Conservation (phyloP, 1,140 invertebrate genomes). For the Apis cerana region DNA sequence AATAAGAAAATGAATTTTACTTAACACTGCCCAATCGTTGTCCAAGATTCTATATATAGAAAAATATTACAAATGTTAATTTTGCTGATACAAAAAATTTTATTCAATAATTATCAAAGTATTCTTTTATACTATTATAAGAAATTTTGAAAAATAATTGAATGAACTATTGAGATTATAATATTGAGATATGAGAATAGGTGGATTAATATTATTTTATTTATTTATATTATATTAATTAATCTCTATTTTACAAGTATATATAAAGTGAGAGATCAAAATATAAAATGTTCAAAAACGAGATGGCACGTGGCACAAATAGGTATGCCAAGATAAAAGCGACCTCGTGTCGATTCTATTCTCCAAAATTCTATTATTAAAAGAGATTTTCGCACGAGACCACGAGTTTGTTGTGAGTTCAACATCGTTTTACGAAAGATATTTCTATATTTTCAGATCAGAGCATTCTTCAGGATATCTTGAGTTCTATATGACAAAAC, state of each 20-base stretch:
- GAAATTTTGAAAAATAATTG: too few species aligned
- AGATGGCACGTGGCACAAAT: slow-evolving; percentile 53
- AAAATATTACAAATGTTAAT: too few species aligned
- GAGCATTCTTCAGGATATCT: not conserved
- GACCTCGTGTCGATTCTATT: slow-evolving; percentile 44
- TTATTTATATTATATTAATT: too few species aligned
- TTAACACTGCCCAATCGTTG: too few species aligned
- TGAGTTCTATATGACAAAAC: not conserved
- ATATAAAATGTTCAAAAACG: slow-evolving; percentile 24
- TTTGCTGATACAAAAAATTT: not conserved
- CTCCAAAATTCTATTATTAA: slow-evolving; percentile 68
- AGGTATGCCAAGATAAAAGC: slow-evolving; percentile 67
- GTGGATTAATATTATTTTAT: too few species aligned
- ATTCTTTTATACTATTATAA: too few species aligned
- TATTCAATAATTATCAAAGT: too few species aligned
- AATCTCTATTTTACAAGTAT: too few species aligned
- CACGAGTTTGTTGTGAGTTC: not conserved
- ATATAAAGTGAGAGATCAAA: not conserved
- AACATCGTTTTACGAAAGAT: not conserved
- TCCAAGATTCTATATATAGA: too few species aligned
- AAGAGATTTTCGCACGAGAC: slow-evolving; percentile 4
- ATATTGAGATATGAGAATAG: not conserved
- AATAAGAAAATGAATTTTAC: too few species aligned
- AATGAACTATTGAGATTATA: too few species aligned
- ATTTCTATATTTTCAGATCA: not conserved